A percentile compares a stretch with the other conserved stretches of the same genome.
Conservation (phyloP, 2,113 vertebrate genomes). For the Carassius auratus region DNA sequence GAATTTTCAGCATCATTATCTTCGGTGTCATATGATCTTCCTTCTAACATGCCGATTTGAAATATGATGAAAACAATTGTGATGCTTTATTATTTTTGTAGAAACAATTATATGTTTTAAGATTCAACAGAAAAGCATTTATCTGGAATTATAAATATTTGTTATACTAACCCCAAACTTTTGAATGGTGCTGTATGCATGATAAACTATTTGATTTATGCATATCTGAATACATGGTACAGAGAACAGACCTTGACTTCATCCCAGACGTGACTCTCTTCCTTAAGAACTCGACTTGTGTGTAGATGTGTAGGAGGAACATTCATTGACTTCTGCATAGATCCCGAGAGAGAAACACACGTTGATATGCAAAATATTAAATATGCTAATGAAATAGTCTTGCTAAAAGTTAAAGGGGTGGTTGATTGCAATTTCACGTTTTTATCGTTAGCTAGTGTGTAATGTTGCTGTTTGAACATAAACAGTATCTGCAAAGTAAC, state of each 20-base stretch:
- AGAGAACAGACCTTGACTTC: conserved; percentile 83
- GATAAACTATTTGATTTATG: neutral
- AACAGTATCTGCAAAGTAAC: too few relatives aligned
- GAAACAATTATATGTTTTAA: neutral
- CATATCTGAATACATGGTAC: neutral
- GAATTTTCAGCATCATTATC: too few relatives aligned
- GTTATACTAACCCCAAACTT: too few relatives aligned
- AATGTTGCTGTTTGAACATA: too few relatives aligned
- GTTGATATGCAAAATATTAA: too few relatives aligned
- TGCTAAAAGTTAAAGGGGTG: too few relatives aligned
- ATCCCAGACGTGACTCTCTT: conserved; percentile 87
- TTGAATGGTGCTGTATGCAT: neutral
- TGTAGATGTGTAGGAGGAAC: conserved; percentile 86
- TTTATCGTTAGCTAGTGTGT: too few relatives aligned
- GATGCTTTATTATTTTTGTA: neutral
- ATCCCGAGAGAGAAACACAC: neutral
- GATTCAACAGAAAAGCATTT: neutral
- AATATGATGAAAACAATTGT: neutral
- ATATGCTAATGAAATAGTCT: too few relatives aligned
- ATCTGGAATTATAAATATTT: neutral
- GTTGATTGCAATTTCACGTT: too few relatives aligned
- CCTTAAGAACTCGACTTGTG: conserved; percentile 86
- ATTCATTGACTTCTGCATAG: conserved; percentile 80
- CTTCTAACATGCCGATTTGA: too few relatives aligned
- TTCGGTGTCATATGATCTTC: too few relatives aligned